Evolutionary conservation across 2,113 vertebrate genomes (phyloP).

Genomic region (Pseudorasbora parva): DNA sequence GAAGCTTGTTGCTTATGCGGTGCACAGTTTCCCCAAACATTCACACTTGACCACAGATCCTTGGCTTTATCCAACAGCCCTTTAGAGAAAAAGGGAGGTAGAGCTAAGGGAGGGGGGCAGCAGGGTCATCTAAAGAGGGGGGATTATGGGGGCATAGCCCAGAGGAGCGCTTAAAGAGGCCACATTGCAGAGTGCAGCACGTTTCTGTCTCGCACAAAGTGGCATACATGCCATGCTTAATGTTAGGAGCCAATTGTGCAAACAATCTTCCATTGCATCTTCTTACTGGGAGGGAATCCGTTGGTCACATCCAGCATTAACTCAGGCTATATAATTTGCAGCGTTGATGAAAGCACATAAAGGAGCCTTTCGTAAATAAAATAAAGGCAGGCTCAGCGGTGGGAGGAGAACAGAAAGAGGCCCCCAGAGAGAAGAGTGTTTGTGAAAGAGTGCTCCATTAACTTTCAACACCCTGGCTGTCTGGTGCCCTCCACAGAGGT

Average conservation of each 20-base stretch:
- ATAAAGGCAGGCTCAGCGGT: slow-evolving; percentile 74
- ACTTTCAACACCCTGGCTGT: slow-evolving; percentile 71
- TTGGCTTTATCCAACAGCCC: slow-evolving; percentile 21
- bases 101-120: slow-evolving; percentile 33
- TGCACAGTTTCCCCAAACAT: slow-evolving; percentile 18
- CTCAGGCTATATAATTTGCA: slow-evolving; percentile 72
- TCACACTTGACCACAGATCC: slow-evolving; percentile 19
- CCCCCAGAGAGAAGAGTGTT: slow-evolving; percentile 72
- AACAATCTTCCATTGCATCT: slow-evolving; percentile 13
- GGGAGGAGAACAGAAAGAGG: slow-evolving; percentile 67
- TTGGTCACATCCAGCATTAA: slow-evolving; percentile 60
- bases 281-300: not conserved
- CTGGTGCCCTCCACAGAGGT: slow-evolving; percentile 66
- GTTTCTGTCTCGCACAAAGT: slow-evolving; percentile 36
- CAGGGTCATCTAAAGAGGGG: slow-evolving; percentile 81
- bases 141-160: slow-evolving; percentile 78
- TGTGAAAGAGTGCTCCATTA: slow-evolving; percentile 77
- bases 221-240: not conserved
- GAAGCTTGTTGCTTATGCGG: slow-evolving; percentile 22
- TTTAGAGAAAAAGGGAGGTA: not conserved
- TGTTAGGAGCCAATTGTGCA: slow-evolving; percentile 9
- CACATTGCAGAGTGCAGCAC: slow-evolving; percentile 23
- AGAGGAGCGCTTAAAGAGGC: slow-evolving; percentile 73
- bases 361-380: slow-evolving; percentile 75
- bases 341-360: slow-evolving; percentile 76